Evolutionary conservation across 2,888 invertebrate genomes (phyloP).

Genomic region (Penaeus monodon): DNA sequence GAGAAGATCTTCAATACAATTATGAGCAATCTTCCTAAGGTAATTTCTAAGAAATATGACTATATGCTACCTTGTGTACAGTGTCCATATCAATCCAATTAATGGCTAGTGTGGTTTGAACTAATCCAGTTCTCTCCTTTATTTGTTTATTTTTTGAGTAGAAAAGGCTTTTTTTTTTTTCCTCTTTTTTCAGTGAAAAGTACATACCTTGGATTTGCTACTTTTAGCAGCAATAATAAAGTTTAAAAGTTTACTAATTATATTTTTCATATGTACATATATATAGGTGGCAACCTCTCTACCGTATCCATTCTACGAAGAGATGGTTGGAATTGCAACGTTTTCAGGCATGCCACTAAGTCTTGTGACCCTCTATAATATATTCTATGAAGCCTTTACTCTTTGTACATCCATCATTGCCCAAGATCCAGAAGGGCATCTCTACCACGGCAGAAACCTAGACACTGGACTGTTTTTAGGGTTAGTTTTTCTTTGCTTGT

Average conservation of each 20-base stretch:
- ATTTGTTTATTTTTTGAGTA: not conserved
- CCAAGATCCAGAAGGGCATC: constrained; percentile 69
- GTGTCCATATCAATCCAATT: too few relatives aligned
- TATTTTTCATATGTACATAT: not conserved
- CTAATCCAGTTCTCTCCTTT: not conserved
- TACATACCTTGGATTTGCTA: not conserved
- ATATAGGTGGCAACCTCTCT: constrained; percentile 69
- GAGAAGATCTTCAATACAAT: constrained; percentile 26
- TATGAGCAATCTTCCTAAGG: constrained; percentile 21
- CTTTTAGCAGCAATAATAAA: not conserved
- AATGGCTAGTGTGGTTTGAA: not conserved
- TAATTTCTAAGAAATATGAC: not conserved
- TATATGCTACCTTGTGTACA: not conserved
- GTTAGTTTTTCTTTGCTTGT: constrained; percentile 67
- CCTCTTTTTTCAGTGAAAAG: not conserved
- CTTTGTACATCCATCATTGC: constrained; percentile 75
- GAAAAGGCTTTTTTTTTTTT: not conserved
- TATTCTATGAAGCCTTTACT: constrained; percentile 75
- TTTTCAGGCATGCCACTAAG: constrained; percentile 70
- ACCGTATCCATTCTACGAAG: constrained; percentile 71
- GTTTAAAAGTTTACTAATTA: not conserved
- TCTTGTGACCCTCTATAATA: constrained; percentile 73
- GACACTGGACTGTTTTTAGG: constrained; percentile 75
- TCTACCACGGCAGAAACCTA: constrained; percentile 74
- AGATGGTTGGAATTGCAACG: constrained; percentile 70